These are phyloP conservation scores for Linnaemya tessellans DNA, from an alignment of 2,888 invertebrate genomes.

Conservation along the genomic window DNA sequence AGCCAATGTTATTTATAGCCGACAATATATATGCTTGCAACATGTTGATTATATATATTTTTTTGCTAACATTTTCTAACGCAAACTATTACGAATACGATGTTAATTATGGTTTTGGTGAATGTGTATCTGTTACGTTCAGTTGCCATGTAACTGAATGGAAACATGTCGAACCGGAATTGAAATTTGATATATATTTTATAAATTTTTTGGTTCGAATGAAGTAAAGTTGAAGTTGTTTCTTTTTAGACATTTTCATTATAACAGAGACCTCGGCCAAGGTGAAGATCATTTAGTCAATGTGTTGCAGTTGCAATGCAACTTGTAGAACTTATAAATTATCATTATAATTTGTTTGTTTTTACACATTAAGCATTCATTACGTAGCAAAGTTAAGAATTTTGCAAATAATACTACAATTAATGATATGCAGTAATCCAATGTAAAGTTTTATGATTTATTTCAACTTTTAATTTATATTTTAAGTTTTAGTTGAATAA, in stretches of 20 bases:
- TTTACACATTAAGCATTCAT: neutral
- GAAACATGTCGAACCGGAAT: slow-evolving; percentile 55
- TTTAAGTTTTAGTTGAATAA: neutral
- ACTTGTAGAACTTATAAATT: slow-evolving; percentile 30
- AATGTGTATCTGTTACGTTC: slow-evolving; percentile 36
- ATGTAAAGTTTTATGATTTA: neutral
- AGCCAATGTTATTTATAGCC: slow-evolving; percentile 60
- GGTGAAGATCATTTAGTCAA: slow-evolving; percentile 50
- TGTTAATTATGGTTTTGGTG: neutral
- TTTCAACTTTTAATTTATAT: too few relatives aligned
- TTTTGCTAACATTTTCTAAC: slow-evolving; percentile 23
- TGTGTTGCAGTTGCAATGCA: neutral
- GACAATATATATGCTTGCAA: slow-evolving; percentile 40
- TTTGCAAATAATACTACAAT: neutral
- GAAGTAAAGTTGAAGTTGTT: slow-evolving; percentile 39
- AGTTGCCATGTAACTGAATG: slow-evolving; percentile 23
- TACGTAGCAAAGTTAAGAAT: neutral
- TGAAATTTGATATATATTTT: slow-evolving; percentile 20
- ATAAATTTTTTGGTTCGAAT: slow-evolving; percentile 29
- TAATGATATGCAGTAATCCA: neutral
- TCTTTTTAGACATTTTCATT: slow-evolving; percentile 40
- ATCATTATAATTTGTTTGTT: neutral
- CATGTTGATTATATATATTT: neutral
- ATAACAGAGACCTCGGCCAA: slow-evolving; percentile 69
- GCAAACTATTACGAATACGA: slow-evolving; percentile 17